Evolutionary conservation across 2,888 invertebrate species (phyloP), one percentile per base, ranked within the genome.

Genomic region (Ametastegia equiseti): DNA sequence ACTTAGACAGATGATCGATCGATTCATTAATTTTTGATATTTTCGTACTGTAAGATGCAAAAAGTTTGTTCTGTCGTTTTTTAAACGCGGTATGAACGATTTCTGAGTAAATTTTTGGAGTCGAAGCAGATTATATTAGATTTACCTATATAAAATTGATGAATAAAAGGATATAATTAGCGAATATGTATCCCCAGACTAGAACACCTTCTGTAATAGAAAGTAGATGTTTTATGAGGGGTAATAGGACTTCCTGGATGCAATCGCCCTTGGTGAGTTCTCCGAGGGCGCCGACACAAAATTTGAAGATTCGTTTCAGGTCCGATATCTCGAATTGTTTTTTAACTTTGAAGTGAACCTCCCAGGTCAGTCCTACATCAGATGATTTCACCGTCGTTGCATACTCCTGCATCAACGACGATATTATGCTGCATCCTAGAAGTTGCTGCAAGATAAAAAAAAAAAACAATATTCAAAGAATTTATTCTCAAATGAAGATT

Each of bases 301-400:
- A 95, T 88, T 95, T 93, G 89, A 98, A 97, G 89, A 98, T 97
- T 84, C 95, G 93, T 88, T 96, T 95, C 85, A 98, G 92, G 90
- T 97, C 96, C 73, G 94, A 93, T 30, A 93, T 94, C 93, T 98
- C 97, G 93, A 98, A 98, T 60, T 95, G 94, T 87, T 95, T 95
- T 91, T 98, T 98, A 42, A 97, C 95, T 88, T 95, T 94, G 87
- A 96, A 95, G 92, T 98, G 98, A 47, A 96, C 94, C 91, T 97
- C 97, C 97, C 97, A 98, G 63, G 97, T 95, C 73, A 98, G 93
- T 6, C 97, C 97, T 13, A 97, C 96, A 92, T 97, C 97, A 45
- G 97, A 95, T 1, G 97, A 97, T 88, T 97, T 96, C 0, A 96
- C 95, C 4, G 97, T 96, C 42, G 95, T 96, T 9, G 97, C 96